Evolutionary conservation across 2,113 vertebrate genomes (phyloP).

Genomic region (Rattus norvegicus): DNA sequence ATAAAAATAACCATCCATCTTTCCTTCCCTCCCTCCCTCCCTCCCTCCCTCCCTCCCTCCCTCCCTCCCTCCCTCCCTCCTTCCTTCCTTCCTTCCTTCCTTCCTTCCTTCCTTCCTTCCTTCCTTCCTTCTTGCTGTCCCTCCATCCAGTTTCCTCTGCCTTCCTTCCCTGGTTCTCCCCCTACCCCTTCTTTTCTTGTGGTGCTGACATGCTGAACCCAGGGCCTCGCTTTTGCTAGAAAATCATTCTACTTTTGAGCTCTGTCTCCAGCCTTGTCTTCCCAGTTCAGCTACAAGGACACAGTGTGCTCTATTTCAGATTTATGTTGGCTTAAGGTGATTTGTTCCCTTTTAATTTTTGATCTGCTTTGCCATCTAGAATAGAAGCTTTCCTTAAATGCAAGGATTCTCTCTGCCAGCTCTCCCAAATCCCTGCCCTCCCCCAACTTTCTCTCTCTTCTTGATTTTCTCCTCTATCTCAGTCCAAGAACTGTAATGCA

Average conservation of each 20-base stretch:
- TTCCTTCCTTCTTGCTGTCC: too few relatives aligned
- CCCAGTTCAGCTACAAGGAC: not conserved
- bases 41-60: not conserved
- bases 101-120: not conserved
- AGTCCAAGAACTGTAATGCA: conserved; percentile 44
- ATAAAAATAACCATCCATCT: not conserved
- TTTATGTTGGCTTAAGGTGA: not conserved
- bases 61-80: not conserved
- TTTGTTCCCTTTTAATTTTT: not conserved
- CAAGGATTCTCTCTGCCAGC: not conserved
- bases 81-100: too few relatives aligned
- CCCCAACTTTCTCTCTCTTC: not conserved
- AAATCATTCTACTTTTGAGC: not conserved
- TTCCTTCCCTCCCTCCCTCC: accelerated
- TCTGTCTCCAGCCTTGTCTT: not conserved
- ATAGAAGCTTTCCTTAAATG: not conserved
- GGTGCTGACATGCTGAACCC: not conserved
- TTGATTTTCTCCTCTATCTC: conserved; percentile 1
- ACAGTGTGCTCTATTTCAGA: not conserved
- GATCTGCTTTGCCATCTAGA: not conserved
- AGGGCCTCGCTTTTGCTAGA: not conserved
- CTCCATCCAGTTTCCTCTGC: too few relatives aligned
- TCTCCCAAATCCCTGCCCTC: not conserved
- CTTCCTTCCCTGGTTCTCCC: accelerated
- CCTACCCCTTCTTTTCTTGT: too few relatives aligned